These are phyloP conservation scores for Cephus pygmeus DNA, from an alignment of 2,888 invertebrate genomes.

Conservation along the genomic window DNA sequence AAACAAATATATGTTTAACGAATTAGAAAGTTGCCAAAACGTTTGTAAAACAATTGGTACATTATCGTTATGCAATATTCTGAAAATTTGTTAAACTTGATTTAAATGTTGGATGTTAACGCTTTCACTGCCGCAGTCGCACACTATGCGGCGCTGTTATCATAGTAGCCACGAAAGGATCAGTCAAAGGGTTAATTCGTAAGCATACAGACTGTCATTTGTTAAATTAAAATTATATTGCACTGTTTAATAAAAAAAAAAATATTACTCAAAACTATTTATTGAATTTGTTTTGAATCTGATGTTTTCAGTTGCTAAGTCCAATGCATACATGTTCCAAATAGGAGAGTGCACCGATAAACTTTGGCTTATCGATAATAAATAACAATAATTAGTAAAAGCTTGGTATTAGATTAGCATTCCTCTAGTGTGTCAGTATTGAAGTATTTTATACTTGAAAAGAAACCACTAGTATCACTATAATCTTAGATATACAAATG, in stretches of 20 bases:
- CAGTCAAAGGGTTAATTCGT: background rate
- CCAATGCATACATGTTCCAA: background rate
- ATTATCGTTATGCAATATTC: background rate
- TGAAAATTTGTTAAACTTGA: background rate
- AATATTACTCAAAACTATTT: background rate
- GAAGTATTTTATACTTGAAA: background rate
- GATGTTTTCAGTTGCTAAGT: background rate
- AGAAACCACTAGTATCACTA: background rate
- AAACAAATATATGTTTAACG: background rate
- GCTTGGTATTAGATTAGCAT: background rate
- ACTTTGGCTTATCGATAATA: conserved; percentile 13
- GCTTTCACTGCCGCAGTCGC: too few species aligned
- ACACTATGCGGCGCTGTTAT: too few species aligned
- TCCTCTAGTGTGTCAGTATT: background rate
- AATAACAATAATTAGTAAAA: conserved; percentile 8
- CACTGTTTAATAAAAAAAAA: background rate
- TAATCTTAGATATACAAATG: background rate
- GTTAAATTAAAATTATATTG: background rate
- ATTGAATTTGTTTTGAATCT: background rate
- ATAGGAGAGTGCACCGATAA: conserved; percentile 10
- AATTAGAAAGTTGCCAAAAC: background rate
- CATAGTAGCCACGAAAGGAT: too few species aligned
- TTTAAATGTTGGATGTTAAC: background rate
- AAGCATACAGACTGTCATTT: background rate
- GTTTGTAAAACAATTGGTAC: background rate